phyloP scores from a whole-genome alignment of 2,797 vertebrate genomes.

The Etheostoma perlongum region DNA sequence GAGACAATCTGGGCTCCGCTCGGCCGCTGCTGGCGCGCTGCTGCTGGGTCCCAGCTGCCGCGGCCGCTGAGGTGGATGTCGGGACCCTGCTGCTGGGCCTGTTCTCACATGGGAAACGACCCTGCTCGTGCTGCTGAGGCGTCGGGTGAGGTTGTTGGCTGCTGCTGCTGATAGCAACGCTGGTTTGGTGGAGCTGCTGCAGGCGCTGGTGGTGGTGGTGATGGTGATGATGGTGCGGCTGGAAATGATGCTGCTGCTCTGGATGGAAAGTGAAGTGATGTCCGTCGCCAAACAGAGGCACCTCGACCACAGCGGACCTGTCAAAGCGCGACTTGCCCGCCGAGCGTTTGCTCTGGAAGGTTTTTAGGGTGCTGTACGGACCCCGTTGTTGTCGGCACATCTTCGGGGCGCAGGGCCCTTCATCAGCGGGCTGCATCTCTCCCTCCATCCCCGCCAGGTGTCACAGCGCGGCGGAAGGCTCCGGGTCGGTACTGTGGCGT shows the following conservation, averaged over 20 bases:
- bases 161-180: conserved; percentile 80
- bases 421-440: conserved; percentile 90
- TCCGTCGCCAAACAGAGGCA: conserved; percentile 88
- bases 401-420: conserved; percentile 91
- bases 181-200: conserved; percentile 78
- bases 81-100: conserved; percentile 87
- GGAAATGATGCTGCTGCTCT: conserved; percentile 79
- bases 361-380: conserved; percentile 91
- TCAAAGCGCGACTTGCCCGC: conserved; percentile 90
- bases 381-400: conserved; percentile 92
- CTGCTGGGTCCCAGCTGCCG: conserved; percentile 70
- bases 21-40: conserved; percentile 68
- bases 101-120: conserved; percentile 86
- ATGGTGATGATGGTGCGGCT: conserved; percentile 81
- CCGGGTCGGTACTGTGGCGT: conserved; percentile 60
- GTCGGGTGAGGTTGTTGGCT: conserved; percentile 76
- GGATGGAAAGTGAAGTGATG: conserved; percentile 84
- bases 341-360: conserved; percentile 90
- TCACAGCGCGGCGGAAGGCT: conserved; percentile 61
- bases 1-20: conserved; percentile 83
- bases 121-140: conserved; percentile 64
- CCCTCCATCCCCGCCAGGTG: conserved; percentile 88
- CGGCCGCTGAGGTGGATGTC: conserved; percentile 83
- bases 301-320: conserved; percentile 91
- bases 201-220: conserved; percentile 66